Evolutionary conservation across 2,888 invertebrate genomes (phyloP).

Genomic region (Caenorhabditis sinica): DNA sequence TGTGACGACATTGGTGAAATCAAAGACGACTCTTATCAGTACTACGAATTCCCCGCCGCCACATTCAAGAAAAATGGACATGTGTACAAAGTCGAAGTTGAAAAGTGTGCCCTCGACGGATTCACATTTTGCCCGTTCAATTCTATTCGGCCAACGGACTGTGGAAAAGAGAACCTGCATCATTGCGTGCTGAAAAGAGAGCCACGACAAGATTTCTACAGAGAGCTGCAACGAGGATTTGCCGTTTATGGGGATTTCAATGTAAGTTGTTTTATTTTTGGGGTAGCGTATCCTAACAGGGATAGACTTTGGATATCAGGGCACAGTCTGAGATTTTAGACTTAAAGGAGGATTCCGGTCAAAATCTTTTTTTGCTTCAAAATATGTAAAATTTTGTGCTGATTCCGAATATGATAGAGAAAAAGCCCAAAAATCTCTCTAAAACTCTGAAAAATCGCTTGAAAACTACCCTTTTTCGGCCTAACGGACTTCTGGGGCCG

Average conservation of each 20-base stretch:
- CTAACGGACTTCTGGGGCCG: no score
- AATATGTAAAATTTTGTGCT: no score
- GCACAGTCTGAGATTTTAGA: no score
- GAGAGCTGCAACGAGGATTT: conserved; percentile 33
- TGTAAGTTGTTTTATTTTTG: neutral
- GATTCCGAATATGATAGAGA: no score
- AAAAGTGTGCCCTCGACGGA: conserved; percentile 13
- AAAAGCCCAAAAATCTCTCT: no score
- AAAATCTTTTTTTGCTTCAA: no score
- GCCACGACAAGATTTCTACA: neutral
- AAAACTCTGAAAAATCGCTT: no score
- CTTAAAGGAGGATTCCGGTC: no score
- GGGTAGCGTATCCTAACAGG: neutral
- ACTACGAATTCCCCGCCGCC: conserved; percentile 25
- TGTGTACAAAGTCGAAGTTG: neutral
- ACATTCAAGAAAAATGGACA: conserved; percentile 25
- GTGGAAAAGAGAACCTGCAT: conserved; percentile 5
- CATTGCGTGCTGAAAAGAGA: conserved; percentile 3
- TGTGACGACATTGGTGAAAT: conserved; percentile 51
- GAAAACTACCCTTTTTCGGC: no score
- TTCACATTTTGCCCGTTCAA: conserved; percentile 17
- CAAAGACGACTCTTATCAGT: conserved; percentile 12
- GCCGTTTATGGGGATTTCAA: conserved; percentile 41
- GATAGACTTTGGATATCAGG: no score
- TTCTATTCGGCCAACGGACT: neutral